Conservation (phyloP, 1,140 invertebrate species). For the Apis dorsata region DNA sequence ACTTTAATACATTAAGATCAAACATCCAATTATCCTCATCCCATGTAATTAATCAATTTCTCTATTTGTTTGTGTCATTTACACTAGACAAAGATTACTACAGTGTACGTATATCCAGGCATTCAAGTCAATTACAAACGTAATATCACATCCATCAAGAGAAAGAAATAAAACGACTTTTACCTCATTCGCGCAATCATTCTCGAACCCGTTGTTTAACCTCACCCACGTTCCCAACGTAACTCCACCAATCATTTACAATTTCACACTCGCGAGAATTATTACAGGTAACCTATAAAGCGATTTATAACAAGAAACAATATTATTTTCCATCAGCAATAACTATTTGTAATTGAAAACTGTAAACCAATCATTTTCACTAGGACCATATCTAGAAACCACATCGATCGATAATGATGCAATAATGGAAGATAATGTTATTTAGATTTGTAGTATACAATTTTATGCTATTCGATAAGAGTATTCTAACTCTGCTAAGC, state of each 20-base stretch:
- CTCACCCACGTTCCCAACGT: not conserved
- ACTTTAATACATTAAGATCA: too few species aligned
- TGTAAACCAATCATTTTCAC: not conserved
- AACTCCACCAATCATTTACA: not conserved
- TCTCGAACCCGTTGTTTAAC: not conserved
- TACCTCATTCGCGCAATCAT: not conserved
- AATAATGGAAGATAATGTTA: too few species aligned
- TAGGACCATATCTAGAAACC: not conserved
- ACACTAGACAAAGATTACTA: too few species aligned
- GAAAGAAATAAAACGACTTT: not conserved
- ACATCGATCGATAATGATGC: not conserved
- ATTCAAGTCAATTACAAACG: not conserved
- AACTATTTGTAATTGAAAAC: not conserved
- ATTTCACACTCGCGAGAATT: conserved; percentile 5
- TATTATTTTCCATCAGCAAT: not conserved
- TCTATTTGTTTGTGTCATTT: too few species aligned
- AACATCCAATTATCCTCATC: too few species aligned
- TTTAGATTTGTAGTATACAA: too few species aligned
- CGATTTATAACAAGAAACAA: not conserved
- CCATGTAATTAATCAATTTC: too few species aligned
- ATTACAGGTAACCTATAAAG: not conserved
- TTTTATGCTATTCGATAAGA: too few species aligned
- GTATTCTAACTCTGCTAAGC: too few species aligned
- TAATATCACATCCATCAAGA: not conserved
- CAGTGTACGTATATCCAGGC: too few species aligned